Evolutionary conservation across 35 echinoderm and acorn worm species (phyloP), one percentile per base, ranked within the genome.

Genomic region (Ptychodera flava): DNA sequence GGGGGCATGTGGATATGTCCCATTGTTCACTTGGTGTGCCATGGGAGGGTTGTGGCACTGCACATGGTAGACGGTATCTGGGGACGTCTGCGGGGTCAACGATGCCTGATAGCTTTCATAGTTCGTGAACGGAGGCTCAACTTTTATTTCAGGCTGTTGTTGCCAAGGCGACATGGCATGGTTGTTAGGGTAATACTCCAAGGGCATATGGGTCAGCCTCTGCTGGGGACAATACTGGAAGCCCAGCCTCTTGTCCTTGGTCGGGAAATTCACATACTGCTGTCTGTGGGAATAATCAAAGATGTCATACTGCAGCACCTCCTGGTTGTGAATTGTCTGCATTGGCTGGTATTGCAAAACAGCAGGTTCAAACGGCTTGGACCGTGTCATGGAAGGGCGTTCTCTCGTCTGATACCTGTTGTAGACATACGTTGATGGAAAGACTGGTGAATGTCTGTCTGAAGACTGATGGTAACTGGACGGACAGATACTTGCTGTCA

Each of bases 131-230:
- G 86, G 27, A 88, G 85, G 53, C 90, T 85, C 36, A 1, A 81
- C 86, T 36, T 94, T 92, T 81, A 92, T 94, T n/a, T 93, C 33
- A 22, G 86, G 81, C 52, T 91, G 36, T 30, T 91, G 91, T 33
- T 95, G 94, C 32, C 91, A 91, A 27, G 91, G 92, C 36, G 91
- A 93, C 31, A 91, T 93, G 31, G 88, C 88, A 15, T 85, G 89
- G 35, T 99, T 92, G n/a, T n/a, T n/a, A n/a, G n/a, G n/a, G 88
- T 99, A 99, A 92, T 92, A 94, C 37, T 99, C 96, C 0, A 90
- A 90, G 15, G 93, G 96, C 16, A 99, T 78, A 78, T 98, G 95
- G 33, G 95, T 90, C 16, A 98, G 88, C 92, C 93, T 98, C 53
- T 98, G 95, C 38, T 98, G 93, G 92, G 92, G 94, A n/a, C 90